These are phyloP conservation scores for Aphaenogaster ashmeadi DNA, from an alignment of 1,140 invertebrate genomes.

Conservation along the genomic window DNA sequence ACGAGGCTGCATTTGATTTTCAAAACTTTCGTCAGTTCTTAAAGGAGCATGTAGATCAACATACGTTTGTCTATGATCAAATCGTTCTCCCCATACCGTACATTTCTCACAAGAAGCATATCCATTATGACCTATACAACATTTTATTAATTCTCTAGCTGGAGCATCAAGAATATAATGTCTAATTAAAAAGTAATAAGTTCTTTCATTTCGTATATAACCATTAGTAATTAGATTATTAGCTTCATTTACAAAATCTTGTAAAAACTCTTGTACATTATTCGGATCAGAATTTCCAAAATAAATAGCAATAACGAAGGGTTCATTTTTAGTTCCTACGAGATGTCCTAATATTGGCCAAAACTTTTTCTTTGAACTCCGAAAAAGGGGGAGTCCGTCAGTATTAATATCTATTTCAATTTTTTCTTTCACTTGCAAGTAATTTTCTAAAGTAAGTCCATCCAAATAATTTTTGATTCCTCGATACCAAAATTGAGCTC, in stretches of 20 bases:
- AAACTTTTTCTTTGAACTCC: constrained; percentile 41
- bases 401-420: constrained; percentile 38
- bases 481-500: constrained; percentile 33
- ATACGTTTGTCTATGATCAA: constrained; percentile 8
- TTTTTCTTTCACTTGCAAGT: constrained; percentile 17
- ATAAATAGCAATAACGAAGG: constrained; percentile 36
- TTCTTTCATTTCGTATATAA: constrained; percentile 21
- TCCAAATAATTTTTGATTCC: constrained; percentile 25
- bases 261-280: constrained; percentile 26
- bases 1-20: constrained; percentile 18
- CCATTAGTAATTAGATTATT: constrained; percentile 22
- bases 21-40: constrained; percentile 15
- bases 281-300: constrained; percentile 25
- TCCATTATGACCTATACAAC: constrained; percentile 42
- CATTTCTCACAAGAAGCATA: constrained; percentile 46
- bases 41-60: constrained; percentile 24
- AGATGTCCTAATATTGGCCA: constrained; percentile 42
- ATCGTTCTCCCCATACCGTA: constrained; percentile 32
- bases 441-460: constrained; percentile 13
- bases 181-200: constrained; percentile 30
- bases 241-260: constrained; percentile 24
- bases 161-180: constrained; percentile 42
- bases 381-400: constrained; percentile 25
- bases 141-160: constrained; percentile 40
- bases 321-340: constrained; percentile 38